Evolutionary conservation across 2,888 invertebrate genomes (phyloP), one percentile per base, ranked within the genome.

Genomic region (Plusia festucae): DNA sequence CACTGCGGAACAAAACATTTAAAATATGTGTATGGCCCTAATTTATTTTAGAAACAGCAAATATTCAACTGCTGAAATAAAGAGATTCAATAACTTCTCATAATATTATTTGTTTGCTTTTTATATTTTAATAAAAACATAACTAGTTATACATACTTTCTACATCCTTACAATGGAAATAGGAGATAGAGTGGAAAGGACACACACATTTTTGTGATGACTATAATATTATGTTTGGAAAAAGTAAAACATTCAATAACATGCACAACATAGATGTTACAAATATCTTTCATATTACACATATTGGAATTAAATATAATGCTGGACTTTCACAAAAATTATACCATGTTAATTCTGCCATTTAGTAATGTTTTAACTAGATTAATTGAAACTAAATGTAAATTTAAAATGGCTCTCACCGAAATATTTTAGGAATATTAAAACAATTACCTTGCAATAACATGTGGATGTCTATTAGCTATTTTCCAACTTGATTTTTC

Each of bases 361-460:
- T 59, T 53, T 65, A 32, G 59, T 49, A 18, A 59, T 46, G 46
- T 18, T 20, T 34, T 65, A 59, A 70, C 40, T 13, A 52, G 24
- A 58, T 58, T 27, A 6, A 51, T 40, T 9, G 1, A 6, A 40
- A 40, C 54, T 52, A 15, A 11, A 51, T 40, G 15, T 30, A 56
- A 24, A 18, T 49, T 11, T 20, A 34, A 18, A 56, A 46, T 34
- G 44, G 59, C 53, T 51, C 8, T 30, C 53, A 46, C 44, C 55
- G 30, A 69, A 16, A 20, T 65, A 66, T 64, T 7, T 69, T 32
- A 24, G 18, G n/a, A 72, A 69, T 30, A 63, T 34, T 3, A 40
- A 52, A 8, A 54, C 40, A 72, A 63, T 85, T 93, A 96, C 96
- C 96, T 96, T 66, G 96, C 96, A 76, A 96, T 96, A 24, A 96